These are phyloP conservation scores for Orius insidiosus DNA, from an alignment of 1,140 invertebrate genomes.

Conservation along the genomic window DNA sequence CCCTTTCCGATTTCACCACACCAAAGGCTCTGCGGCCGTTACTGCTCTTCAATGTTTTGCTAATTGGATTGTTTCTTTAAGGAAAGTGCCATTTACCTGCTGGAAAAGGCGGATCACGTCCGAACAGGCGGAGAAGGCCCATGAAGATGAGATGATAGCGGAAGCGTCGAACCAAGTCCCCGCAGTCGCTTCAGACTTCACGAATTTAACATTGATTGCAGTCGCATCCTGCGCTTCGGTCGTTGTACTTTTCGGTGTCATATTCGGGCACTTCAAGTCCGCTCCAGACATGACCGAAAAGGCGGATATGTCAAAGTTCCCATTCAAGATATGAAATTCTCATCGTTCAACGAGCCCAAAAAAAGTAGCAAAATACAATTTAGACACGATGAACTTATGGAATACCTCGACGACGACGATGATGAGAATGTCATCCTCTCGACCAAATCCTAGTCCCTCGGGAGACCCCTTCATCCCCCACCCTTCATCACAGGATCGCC, in stretches of 20 bases:
- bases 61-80: conserved; percentile 19
- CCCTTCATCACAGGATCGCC: background rate
- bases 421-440: conserved; percentile 7
- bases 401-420: conserved; percentile 10
- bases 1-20: too few relatives aligned
- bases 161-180: conserved; percentile 27
- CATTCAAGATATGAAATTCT: conserved; percentile 9
- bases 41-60: conserved; percentile 25
- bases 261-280: conserved; percentile 51
- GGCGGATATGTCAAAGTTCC: conserved; percentile 12
- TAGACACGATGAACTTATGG: background rate
- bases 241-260: conserved; percentile 42
- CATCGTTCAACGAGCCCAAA: conserved; percentile 7
- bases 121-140: conserved; percentile 24
- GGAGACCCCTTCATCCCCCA: background rate
- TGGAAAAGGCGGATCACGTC: conserved; percentile 42
- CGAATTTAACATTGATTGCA: conserved; percentile 22
- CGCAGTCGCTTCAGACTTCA: conserved; percentile 32
- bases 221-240: conserved; percentile 44
- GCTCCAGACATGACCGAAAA: conserved; percentile 12
- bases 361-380: conserved; percentile 7
- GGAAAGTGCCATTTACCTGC: conserved; percentile 36
- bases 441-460: conserved; percentile 6
- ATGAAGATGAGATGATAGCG: conserved; percentile 25
- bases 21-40: too few relatives aligned